These are phyloP conservation scores for Sialis fuliginosa DNA, from an alignment of 2,888 invertebrate genomes.

Conservation along the genomic window DNA sequence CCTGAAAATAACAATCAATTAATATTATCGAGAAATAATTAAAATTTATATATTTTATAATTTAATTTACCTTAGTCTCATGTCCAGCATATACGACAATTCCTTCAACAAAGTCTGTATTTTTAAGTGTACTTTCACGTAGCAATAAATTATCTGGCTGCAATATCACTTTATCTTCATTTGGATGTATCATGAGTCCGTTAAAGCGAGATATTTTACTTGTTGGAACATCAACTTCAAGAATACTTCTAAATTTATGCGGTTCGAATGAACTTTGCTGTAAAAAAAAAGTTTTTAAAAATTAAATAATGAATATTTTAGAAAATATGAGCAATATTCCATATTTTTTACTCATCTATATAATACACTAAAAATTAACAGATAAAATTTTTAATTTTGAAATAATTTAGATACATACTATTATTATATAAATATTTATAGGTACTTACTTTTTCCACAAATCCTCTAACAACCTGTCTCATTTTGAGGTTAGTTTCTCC, in stretches of 20 bases:
- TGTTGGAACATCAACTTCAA: conserved; percentile 89
- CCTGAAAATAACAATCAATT: too few species aligned
- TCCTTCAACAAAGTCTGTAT: conserved; percentile 92
- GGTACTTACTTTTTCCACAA: conserved; percentile 43
- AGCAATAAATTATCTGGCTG: conserved; percentile 81
- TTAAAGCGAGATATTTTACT: conserved; percentile 91
- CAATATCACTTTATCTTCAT: conserved; percentile 62
- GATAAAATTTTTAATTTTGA: too few species aligned
- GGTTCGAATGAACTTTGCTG: conserved; percentile 60
- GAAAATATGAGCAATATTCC: too few species aligned
- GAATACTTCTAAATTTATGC: conserved; percentile 59
- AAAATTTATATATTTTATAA: too few species aligned
- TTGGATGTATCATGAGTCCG: conserved; percentile 69
- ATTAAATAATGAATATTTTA: background rate
- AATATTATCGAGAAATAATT: too few species aligned
- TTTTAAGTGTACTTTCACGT: conserved; percentile 86
- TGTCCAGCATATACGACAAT: conserved; percentile 94
- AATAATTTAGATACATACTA: background rate
- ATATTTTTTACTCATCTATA: too few species aligned
- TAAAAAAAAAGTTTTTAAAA: conserved; percentile 8
- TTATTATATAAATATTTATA: background rate
- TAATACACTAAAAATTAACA: too few species aligned
- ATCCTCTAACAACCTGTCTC: conserved; percentile 65
- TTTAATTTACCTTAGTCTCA: conserved; percentile 61
- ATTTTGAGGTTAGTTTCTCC: conserved; percentile 94